A percentile compares a stretch with the other conserved stretches of the same genome.
phyloP scores from a whole-genome alignment of 2,888 invertebrate species.

The Heteromurus nitidus region DNA sequence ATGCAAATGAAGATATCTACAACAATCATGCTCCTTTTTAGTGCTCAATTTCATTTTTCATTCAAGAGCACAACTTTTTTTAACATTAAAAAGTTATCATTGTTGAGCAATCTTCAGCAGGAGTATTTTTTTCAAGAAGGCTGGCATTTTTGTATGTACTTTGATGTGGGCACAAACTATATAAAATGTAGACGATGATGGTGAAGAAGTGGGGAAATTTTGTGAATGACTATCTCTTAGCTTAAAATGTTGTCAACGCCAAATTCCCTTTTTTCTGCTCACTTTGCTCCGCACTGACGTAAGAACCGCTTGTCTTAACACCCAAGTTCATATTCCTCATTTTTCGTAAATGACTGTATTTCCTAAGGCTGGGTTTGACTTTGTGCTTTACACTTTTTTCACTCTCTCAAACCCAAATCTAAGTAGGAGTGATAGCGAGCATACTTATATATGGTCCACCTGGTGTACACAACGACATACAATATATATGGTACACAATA shows the following conservation, averaged over 20 bases:
- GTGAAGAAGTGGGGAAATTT: constrained; percentile 28
- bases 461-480: no score
- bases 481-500: no score
- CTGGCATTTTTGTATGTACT: background rate
- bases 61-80: constrained; percentile 5
- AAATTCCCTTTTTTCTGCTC: background rate
- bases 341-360: constrained; percentile 10
- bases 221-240: constrained; percentile 49
- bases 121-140: no score
- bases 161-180: background rate
- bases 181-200: background rate
- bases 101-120: no score
- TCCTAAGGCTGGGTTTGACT: constrained; percentile 30
- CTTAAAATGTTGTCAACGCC: constrained; percentile 35
- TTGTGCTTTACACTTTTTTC: no score
- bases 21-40: background rate
- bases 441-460: no score
- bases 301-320: constrained; percentile 21
- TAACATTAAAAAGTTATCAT: background rate
- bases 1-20: background rate
- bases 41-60: constrained; percentile 33
- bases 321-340: background rate
- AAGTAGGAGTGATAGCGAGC: no score
- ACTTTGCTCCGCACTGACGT: constrained; percentile 9
- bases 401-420: no score